Conservation (phyloP, 2,113 vertebrate species). For the Semicossyphus pulcher region DNA sequence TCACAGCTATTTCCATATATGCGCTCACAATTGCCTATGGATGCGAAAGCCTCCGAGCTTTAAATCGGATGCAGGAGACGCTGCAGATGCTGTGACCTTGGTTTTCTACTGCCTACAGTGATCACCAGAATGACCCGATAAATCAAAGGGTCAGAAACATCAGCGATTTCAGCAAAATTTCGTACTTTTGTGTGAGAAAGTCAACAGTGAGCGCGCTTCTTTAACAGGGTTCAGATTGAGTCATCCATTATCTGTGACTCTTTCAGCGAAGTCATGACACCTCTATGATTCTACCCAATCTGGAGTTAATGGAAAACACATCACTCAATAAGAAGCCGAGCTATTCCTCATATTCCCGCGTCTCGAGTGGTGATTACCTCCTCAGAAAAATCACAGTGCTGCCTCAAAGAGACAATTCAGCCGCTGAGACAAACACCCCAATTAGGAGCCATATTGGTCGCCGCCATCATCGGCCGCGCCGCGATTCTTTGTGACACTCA, state of each 20-base stretch:
- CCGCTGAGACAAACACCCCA: conserved; percentile 36
- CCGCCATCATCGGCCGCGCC: conserved; percentile 9
- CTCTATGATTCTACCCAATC: conserved; percentile 45
- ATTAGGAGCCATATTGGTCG: conserved; percentile 46
- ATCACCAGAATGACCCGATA: neutral
- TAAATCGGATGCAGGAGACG: neutral
- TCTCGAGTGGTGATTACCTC: conserved; percentile 46
- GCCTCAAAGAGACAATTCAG: conserved; percentile 36
- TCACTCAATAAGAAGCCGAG: conserved; percentile 34
- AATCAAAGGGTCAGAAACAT: neutral
- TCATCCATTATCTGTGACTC: conserved; percentile 22
- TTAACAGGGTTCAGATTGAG: conserved; percentile 26
- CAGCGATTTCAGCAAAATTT: neutral
- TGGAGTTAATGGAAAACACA: conserved; percentile 45
- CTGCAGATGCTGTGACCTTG: conserved; percentile 11
- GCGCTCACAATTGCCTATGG: too few relatives aligned
- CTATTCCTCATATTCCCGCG: conserved; percentile 3
- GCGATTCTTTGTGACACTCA: conserved; percentile 59
- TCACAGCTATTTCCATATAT: neutral
- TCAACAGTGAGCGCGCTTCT: conserved; percentile 1
- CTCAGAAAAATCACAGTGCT: conserved; percentile 40
- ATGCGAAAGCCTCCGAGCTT: neutral
- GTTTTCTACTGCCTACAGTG: neutral
- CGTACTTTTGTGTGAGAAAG: neutral
- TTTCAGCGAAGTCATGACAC: conserved; percentile 5